A percentile compares a stretch with the other conserved stretches of the same genome.
These are phyloP conservation scores for Apocrypta bakeri DNA, from an alignment of 1,140 invertebrate genomes.

Conservation along the genomic window DNA sequence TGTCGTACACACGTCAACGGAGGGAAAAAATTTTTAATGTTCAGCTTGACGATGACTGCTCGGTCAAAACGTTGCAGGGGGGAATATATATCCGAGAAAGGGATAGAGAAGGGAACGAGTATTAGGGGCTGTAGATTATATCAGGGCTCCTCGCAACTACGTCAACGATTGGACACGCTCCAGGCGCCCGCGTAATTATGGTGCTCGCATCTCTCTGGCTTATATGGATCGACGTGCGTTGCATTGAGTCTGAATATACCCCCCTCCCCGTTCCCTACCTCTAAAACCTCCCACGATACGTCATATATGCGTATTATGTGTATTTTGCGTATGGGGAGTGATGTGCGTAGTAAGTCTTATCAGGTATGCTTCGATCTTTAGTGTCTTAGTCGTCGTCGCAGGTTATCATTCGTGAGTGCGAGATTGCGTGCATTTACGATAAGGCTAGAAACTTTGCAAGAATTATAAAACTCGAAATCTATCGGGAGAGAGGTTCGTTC, in stretches of 20 bases:
- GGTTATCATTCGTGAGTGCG: not conserved
- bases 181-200: constrained; percentile 40
- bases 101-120: not conserved
- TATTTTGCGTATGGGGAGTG: no score
- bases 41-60: not conserved
- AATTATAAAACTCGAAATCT: not conserved
- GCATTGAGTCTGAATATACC: constrained; percentile 27
- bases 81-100: not conserved
- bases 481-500: not conserved
- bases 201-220: constrained; percentile 25
- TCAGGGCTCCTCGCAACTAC: not conserved
- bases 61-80: not conserved
- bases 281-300: no score
- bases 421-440: not conserved
- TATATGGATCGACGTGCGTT: constrained; percentile 38
- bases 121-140: constrained; percentile 20
- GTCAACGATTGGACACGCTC: constrained; percentile 37
- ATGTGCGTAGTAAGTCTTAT: not conserved
- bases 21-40: not conserved
- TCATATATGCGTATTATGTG: not conserved
- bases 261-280: not conserved
- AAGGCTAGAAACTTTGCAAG: not conserved
- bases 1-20: no score
- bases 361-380: not conserved
- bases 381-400: not conserved